Percentiles rank a stretch among this genome's conserved stretches.
These are phyloP conservation scores for Carterocephalus palaemon DNA, from an alignment of 2,888 invertebrate species.

Conservation along the genomic window DNA sequence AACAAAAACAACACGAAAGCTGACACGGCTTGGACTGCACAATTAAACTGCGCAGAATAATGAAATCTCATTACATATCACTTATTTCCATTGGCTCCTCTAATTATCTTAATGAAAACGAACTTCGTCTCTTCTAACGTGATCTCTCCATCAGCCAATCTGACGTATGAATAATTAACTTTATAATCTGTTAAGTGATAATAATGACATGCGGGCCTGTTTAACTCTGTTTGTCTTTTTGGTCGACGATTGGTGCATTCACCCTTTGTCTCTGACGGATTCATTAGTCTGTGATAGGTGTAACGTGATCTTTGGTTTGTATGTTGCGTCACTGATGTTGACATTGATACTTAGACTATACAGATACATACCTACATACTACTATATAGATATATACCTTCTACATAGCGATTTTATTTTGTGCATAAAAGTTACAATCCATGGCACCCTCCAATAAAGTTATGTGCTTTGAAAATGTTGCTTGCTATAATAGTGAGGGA, in stretches of 20 bases:
- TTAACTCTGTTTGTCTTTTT: slow-evolving; percentile 54
- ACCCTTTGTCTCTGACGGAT: slow-evolving; percentile 51
- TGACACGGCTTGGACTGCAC: no score
- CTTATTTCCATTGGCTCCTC: slow-evolving; percentile 20
- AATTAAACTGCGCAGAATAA: slow-evolving; percentile 10
- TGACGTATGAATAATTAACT: slow-evolving; percentile 70
- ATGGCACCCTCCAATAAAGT: no score
- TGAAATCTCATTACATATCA: slow-evolving; percentile 23
- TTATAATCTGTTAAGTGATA: slow-evolving; percentile 71
- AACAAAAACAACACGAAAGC: no score
- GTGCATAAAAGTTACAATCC: no score
- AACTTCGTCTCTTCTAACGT: slow-evolving; percentile 26
- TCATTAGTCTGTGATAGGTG: slow-evolving; percentile 29
- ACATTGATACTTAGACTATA: no score
- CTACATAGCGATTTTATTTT: no score
- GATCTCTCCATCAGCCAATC: slow-evolving; percentile 66
- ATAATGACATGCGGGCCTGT: slow-evolving; percentile 70
- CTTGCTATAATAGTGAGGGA: no score
- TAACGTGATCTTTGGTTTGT: background rate
- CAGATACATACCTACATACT: no score
- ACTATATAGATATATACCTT: no score
- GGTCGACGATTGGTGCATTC: slow-evolving; percentile 46
- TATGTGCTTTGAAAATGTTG: no score
- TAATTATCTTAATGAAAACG: slow-evolving; percentile 38
- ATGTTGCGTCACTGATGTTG: background rate